Conservation (phyloP, 2,113 vertebrate species). For the Pseudorasbora parva region DNA sequence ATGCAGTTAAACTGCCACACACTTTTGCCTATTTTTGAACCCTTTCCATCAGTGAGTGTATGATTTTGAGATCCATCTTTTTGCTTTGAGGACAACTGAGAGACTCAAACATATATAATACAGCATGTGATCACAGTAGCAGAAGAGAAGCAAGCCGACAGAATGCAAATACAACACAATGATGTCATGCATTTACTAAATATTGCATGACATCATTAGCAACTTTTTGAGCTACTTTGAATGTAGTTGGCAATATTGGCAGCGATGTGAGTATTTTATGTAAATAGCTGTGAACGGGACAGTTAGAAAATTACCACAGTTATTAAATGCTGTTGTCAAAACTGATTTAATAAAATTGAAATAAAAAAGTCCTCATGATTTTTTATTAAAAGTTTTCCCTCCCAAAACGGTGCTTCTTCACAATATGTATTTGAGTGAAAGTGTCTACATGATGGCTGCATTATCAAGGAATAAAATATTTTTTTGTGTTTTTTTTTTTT, state of each 20-base stretch:
- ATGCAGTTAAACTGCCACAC: no score
- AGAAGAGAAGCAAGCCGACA: not conserved
- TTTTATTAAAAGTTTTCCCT: not conserved
- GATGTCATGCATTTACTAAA: not conserved
- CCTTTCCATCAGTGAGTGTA: no score
- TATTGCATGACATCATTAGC: not conserved
- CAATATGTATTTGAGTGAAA: not conserved
- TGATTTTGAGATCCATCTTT: no score
- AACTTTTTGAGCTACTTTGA: not conserved
- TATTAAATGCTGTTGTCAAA: not conserved
- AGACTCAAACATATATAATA: no score
- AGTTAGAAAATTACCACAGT: not conserved
- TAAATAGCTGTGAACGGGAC: not conserved
- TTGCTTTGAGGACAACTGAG: no score
- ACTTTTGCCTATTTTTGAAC: no score
- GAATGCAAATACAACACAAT: not conserved
- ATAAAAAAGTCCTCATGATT: not conserved
- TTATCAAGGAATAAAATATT: not conserved
- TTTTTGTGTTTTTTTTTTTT: conserved; percentile 29
- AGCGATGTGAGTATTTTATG: not conserved
- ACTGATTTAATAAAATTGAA: not conserved
- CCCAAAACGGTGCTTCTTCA: no score
- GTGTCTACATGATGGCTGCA: not conserved
- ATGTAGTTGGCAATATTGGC: not conserved
- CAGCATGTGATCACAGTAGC: no score